Evolutionary conservation across 2,113 vertebrate genomes (phyloP), one percentile per base, ranked within the genome.

Genomic region (Prionailurus bengalensis): DNA sequence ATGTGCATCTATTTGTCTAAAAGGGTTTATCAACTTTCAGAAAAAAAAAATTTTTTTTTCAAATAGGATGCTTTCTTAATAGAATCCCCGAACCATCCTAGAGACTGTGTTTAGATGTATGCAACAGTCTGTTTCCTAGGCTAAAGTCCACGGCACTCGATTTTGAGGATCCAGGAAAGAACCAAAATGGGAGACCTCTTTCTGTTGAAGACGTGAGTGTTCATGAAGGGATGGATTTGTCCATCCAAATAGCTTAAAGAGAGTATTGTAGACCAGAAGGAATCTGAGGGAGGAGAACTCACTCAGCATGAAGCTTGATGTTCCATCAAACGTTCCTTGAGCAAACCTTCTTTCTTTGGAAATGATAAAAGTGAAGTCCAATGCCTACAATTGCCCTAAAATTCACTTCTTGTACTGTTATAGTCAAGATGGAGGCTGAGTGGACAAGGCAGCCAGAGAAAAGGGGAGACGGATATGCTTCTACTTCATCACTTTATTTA

Each of bases 41-140:
- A 45, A 86, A 94, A 81, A 33, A 27, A 39, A 21, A 27, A 33
- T 15, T 31, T 12, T 8, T 29, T 85, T 95, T 74, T 65, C 31
- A 42, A 65, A 78, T n/a, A 13, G 2, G 55, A 7, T 19, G 31
- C 21, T 82, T 89, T 76, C 39, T 63, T 61, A 66, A 13, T 11
- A 9, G n/a, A n/a, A 55, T 27, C 15, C 12, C 23, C 65, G 0
- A 0, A 17, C 19, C 27, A 25, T 31, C 42, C 15, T 2, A 27
- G 31, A 71, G 33, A 27, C 27, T 71, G 0, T 5, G 13, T 65
- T 86, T 19, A 55, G 11, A 31, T 12, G 39, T 11, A 15, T n/a
- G 15, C 16, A 12, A 39, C 17, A 5, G 3, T 4, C 3, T 29
- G 10, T 7, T 58, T 42, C n/a, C 13, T 15, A 7, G 1, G 31